A percentile compares a stretch with the other conserved stretches of the same genome.
Conservation (phyloP, 2,113 vertebrate species). For the Donacobius atricapilla region DNA sequence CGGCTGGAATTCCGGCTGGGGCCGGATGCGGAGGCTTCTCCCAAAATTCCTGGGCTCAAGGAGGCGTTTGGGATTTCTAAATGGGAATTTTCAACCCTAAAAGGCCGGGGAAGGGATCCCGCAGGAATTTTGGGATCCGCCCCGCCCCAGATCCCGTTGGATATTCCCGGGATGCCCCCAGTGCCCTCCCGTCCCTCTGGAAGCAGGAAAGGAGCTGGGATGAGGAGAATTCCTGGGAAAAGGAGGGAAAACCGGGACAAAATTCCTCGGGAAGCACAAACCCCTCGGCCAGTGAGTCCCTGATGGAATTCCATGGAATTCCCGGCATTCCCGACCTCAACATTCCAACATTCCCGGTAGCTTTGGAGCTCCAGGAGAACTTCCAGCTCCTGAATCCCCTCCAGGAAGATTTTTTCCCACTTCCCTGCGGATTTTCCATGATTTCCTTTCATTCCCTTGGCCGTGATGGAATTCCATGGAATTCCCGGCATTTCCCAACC, state of each 20-base stretch:
- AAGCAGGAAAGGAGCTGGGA: neutral
- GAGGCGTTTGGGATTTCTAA: rapidly evolving
- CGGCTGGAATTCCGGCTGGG: neutral
- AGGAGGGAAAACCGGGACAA: neutral
- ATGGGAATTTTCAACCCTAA: neutral
- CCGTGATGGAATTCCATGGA: neutral
- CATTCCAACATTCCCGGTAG: rapidly evolving
- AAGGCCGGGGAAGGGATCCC: neutral
- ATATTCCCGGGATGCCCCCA: rapidly evolving
- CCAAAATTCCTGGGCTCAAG: neutral
- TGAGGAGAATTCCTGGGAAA: neutral
- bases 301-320: neutral
- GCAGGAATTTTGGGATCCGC: neutral
- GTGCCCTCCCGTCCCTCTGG: neutral
- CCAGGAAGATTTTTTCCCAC: too few relatives aligned
- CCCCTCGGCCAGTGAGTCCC: rapidly evolving
- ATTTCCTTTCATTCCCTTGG: neutral
- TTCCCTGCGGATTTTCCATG: neutral
- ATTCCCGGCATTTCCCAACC: rapidly evolving
- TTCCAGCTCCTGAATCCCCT: rapidly evolving
- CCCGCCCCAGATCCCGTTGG: rapidly evolving
- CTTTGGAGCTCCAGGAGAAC: neutral
- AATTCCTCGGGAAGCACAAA: neutral
- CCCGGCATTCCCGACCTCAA: rapidly evolving
- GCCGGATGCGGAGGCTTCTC: neutral